Base-by-base conservation (phyloP, 2,888 invertebrate species). In the Drosophila melanosoma region DNA sequence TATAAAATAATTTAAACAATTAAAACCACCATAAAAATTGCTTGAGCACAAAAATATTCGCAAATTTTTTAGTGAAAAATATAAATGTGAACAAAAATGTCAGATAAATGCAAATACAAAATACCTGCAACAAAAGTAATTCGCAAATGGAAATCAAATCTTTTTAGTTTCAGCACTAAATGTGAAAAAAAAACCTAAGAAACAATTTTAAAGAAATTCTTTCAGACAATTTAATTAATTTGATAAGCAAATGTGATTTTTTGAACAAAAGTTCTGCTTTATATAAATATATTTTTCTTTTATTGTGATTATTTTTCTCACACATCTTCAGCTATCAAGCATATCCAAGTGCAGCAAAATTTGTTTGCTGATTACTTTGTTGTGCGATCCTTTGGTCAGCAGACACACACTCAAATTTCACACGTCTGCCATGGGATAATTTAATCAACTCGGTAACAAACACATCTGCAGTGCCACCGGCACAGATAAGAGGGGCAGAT, bases 371-470 rank as follows among this genome's bases (percentile, higher is more conserved):
- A 82, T 82, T 79, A 87, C 74, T 68, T 76, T 74, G 79, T 59
- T 68, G 51, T 66, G 56, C 48, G 32, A 33, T 35, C 53, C 40
- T 60, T 29, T 60, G 42, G 45, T 53, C 65, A 59, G 58, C 45
- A 53, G 23, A 36, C 26, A 54, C 26, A 36, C 33, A 57, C 15
- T 38, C 65, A 57, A 65, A 71, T 69, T 79, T 82, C 81, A 83
- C 86, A 86, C 83, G 78, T 82, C 86, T 88, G 76, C 79, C 64
- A 32, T 71, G 71, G 78, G 66, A 87, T 87, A 88, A 87, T 87
- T 87, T 86, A 88, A 87, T 87, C 89, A 87, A 84, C 78, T 84
- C 63, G 38, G 79, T 77, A 74, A 82, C 81, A 76, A 83, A 83
- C 69, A 74, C 72, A 83, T 68, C 82, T 82, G 84, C 80, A 83